Evolutionary conservation across 2,113 vertebrate genomes (phyloP), one percentile per base, ranked within the genome.

Genomic region (Galemys pyrenaicus): DNA sequence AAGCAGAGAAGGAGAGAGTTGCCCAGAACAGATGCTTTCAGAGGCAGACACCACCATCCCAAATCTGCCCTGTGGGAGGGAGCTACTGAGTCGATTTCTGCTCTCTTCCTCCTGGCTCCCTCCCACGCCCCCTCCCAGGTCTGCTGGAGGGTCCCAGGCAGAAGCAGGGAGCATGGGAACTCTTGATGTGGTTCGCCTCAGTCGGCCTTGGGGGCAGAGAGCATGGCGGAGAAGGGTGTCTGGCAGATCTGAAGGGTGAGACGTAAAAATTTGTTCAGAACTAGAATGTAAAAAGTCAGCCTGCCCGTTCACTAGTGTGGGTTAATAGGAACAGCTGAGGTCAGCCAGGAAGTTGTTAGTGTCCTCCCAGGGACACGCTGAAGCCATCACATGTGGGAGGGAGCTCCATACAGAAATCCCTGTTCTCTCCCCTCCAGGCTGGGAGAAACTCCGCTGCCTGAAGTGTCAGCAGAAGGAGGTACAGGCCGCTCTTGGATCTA

Each of bases 401-500:
- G 3, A 32, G 26, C 2, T 1, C 19, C 20, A 20, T 35, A 11
- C 17, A 44, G 58, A 24, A 60, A 30, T 9, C 7, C 15, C 4
- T 5, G 28, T 26, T 67, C 35, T 28, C 6, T 12, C 30, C 15
- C 13, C 26, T 51, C 3, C 1, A 41, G 39, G 13, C 15, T 13
- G 9, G 12, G 0, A 3, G 44, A 54, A 41, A 19, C 39, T 2
- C 30, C 44, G 26, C 58, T 9, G 19, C n/a, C 80, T 30, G 16
- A 37, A 15, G 19, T 7, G 11, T 6, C 1, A 28, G 51, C 3
- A 11, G 16, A 0, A 19, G 11, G 19, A 56, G 17, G 11, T 1
- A 11, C n/a, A 2, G 7, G 3, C 32, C 0, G 1, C 49, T 22
- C 35, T 2, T 1, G 3, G 75, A 41, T 13, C 2, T 9, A 35